Base-by-base conservation (phyloP, 1,140 invertebrate genomes). In the Thaumatotibia leucotreta region DNA sequence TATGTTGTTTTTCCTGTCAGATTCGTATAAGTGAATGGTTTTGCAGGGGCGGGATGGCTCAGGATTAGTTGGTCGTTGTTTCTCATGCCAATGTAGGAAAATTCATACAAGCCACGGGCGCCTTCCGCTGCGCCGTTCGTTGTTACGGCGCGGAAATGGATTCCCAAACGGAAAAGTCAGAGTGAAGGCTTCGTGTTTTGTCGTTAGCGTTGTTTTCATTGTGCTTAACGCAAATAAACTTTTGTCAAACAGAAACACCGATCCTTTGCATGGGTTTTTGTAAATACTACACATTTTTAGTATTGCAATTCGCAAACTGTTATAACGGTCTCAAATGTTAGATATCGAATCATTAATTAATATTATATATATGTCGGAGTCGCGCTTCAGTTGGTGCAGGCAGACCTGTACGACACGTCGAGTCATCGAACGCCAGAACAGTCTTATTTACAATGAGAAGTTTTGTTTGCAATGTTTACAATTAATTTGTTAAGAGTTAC, bases 111-210 rank as follows among this genome's bases (percentile, higher is more conserved):
- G 73, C 69, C 65, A 75, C 76, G 68, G 71, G 68, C 70, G 76
- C 65, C 74, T 79, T 80, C 73, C 73, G 72, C 63, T 68, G 71
- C 70, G 72, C 61, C 69, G 74, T 66, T 69, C 62, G 72, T 75
- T 74, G 77, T 83, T 78, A 79, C 73, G 71, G 67, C 63, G 68
- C 74, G 82, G 82, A 82, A 84, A 84, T 84, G 72, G 78, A 82
- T 74, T 67, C 66, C 52, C 50, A 50, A 76, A 68, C 74, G 80
- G 80, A 79, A 82, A 58, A 73, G 58, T 61, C 65, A 27, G 24
- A 75, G 64, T 73, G 70, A 67, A 70, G 76, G 69, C 70, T 70
- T 64, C 33, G 24, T 65, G 64, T 61, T 66, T 61, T 49, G 54
- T 39, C 23, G 39, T 52, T 66, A 64, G 68, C 62, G 61, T 71